These are phyloP conservation scores for Metridium senile DNA, from an alignment of 92 coral and sea anemone species.

Conservation along the genomic window DNA sequence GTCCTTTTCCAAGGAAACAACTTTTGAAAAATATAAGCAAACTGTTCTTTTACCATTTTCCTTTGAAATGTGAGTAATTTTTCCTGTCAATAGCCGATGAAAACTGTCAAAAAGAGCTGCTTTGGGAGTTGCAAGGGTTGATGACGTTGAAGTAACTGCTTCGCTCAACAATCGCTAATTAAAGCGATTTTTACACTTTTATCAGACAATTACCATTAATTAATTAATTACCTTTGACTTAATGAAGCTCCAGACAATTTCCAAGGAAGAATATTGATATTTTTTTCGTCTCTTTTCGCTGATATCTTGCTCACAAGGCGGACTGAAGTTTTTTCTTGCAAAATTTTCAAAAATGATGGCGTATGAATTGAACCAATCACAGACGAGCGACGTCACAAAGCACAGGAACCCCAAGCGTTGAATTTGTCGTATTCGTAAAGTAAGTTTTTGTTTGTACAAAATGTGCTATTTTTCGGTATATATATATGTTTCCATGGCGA, in stretches of 20 bases:
- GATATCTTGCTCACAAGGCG: neutral
- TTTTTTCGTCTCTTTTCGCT: conserved; percentile 1
- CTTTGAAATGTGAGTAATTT: neutral
- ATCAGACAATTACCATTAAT: neutral
- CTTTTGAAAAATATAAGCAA: neutral
- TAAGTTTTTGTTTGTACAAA: neutral
- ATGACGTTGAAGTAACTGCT: conserved; percentile 21
- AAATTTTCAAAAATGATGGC: conserved; percentile 7
- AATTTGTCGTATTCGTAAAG: neutral
- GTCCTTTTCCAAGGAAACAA: too few relatives aligned
- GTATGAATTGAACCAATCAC: conserved; percentile 28
- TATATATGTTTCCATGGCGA: conserved; percentile 5
- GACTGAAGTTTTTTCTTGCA: neutral
- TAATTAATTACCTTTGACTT: neutral
- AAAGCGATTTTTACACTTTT: neutral
- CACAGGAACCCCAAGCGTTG: conserved; percentile 28
- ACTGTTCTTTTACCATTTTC: conserved; percentile 7
- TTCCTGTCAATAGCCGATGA: neutral
- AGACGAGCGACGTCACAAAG: neutral
- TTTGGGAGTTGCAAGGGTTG: conserved; percentile 6
- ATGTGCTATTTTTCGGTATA: neutral
- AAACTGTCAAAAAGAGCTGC: neutral
- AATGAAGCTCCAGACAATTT: neutral
- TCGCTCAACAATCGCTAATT: conserved; percentile 22
- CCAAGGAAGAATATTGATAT: neutral